Conservation (phyloP, 2,797 vertebrate genomes). For the Heliangelus exortis region DNA sequence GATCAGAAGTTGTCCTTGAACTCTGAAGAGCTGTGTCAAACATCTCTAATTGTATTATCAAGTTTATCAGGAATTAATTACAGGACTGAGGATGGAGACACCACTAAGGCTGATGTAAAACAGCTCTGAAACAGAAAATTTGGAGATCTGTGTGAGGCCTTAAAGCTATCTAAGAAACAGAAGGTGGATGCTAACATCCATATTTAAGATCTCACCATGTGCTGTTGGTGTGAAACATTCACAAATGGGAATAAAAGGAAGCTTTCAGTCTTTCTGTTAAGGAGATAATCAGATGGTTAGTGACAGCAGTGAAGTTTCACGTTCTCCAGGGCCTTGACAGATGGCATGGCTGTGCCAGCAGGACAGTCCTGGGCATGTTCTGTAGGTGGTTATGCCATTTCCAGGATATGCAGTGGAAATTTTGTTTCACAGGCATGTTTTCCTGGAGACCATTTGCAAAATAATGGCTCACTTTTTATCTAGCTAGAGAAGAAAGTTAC, state of each 20-base stretch:
- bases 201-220: constrained; percentile 22
- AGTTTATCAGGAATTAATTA: not conserved
- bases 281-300: not conserved
- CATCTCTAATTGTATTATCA: not conserved
- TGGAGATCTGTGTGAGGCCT: not conserved
- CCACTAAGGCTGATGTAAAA: not conserved
- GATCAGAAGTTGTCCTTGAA: not conserved
- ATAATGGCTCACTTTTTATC: not conserved
- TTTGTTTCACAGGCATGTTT: not conserved
- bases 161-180: constrained; percentile 12
- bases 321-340: not conserved
- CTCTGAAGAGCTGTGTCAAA: not conserved
- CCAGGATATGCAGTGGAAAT: not conserved
- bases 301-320: not conserved
- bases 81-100: not conserved
- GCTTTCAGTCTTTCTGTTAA: not conserved
- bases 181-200: constrained; percentile 15
- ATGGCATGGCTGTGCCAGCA: not conserved
- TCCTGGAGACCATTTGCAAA: not conserved
- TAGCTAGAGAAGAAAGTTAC: not conserved
- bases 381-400: not conserved
- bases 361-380: not conserved
- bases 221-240: not conserved
- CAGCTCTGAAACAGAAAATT: not conserved
- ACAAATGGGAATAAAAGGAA: constrained; percentile 4